Evolutionary conservation across 2,888 invertebrate genomes (phyloP), one percentile per base, ranked within the genome.

Genomic region (Hemaris fuciformis): DNA sequence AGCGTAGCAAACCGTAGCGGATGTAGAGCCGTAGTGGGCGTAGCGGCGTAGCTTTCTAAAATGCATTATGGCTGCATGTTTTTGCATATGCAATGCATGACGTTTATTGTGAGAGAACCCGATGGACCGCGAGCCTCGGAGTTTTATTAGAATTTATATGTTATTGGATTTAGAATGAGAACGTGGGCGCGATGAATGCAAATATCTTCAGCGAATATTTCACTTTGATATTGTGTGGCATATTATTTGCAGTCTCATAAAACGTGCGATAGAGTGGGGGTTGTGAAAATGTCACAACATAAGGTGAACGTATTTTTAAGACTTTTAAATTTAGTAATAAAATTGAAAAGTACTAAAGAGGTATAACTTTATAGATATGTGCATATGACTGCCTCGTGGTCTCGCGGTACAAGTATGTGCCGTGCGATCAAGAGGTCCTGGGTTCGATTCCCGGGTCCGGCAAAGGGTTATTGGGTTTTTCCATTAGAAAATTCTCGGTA

Each of bases 61-160:
- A 72, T 74, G 74, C 69, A 66, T 80, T 77, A 76, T 72, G 62
- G 58, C 62, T 63, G 66, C 70, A 69, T 72, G 72, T 74, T 77
- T 79, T 79, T 76, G 76, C 79, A 83, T 83, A 69, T 76, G 67
- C 74, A 75, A 80, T 83, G 77, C 76, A 77, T 72, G 74, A 72
- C 70, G 73, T 66, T 73, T 74, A 77, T 75, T 74, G 70, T 70
- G 67, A 61, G 61, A 53, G 18, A 62, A 59, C 27, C 57, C 63
- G 58, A 64, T 64, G 62, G 63, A 56, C 67, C 62, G 53, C 57
- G 63, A 59, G 64, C 62, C 31, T 60, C 60, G 38, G 42, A 66
- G 53, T 71, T 73, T 70, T 78, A 74, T 74, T 74, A 72, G 73
- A 75, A 71, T 76, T 72, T 73, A 72, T 61, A 70, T 61, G 70